These are phyloP conservation scores for Pogonocichla stellata DNA, from an alignment of 2,113 vertebrate species.

Conservation along the genomic window DNA sequence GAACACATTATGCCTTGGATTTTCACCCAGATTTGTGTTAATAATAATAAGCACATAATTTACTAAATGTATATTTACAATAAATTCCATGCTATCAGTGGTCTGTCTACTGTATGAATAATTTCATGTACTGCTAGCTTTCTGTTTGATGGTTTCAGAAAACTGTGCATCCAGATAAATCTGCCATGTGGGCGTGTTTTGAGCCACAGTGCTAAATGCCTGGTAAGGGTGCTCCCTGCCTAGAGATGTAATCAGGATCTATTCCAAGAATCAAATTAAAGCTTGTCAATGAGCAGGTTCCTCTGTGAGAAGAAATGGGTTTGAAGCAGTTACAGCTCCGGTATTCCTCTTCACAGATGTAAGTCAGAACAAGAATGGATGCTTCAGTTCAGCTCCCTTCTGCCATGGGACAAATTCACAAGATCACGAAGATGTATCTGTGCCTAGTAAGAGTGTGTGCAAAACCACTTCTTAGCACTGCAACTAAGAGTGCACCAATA, in stretches of 20 bases:
- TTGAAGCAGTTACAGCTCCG: not conserved
- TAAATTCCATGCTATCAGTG: not conserved
- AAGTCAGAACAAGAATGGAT: not conserved
- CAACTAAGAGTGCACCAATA: not conserved
- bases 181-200: not conserved
- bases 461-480: not conserved
- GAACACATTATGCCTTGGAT: not conserved
- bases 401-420: not conserved
- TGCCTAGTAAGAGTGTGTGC: not conserved
- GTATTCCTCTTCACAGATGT: accelerated
- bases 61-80: not conserved
- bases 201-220: not conserved
- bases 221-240: not conserved
- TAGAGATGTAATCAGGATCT: not conserved
- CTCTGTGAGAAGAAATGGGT: not conserved
- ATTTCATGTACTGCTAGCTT: not conserved
- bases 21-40: not conserved
- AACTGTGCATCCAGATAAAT: not conserved
- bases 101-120: not conserved
- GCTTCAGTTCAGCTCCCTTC: not conserved
- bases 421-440: not conserved
- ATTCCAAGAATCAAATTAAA: not conserved
- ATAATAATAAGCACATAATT: not conserved
- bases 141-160: not conserved
- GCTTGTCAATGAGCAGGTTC: not conserved